Evolutionary conservation across 1,140 invertebrate species (phyloP).

Genomic region (Dendroctonus ponderosae): DNA sequence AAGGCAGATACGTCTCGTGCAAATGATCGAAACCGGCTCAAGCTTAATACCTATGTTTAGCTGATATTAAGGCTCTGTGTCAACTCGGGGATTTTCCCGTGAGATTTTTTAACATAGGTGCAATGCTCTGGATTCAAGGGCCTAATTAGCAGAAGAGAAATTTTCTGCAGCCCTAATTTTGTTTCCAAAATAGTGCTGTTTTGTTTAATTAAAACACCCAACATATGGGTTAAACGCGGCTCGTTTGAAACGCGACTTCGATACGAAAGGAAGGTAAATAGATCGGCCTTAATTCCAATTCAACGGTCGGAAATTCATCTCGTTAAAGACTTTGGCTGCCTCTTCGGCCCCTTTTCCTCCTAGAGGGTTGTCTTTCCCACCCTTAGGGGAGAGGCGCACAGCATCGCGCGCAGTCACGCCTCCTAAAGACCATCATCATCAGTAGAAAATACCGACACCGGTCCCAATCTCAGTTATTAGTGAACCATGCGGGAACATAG

Average conservation of each 20-base stretch:
- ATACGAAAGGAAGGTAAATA: too few species aligned
- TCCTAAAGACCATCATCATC: constrained; percentile 44
- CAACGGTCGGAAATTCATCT: constrained; percentile 8
- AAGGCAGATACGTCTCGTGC: constrained; percentile 21
- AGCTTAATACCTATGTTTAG: constrained; percentile 23
- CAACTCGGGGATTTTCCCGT: background rate
- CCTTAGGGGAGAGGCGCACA: constrained; percentile 38
- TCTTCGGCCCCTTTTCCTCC: constrained; percentile 10
- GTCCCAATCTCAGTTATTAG: constrained; percentile 50
- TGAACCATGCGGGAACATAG: constrained; percentile 38
- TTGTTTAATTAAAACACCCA: background rate
- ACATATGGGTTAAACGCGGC: background rate
- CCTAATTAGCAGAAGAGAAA: too few species aligned
- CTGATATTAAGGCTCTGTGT: constrained; percentile 10
- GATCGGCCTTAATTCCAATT: constrained; percentile 1
- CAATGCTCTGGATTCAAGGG: too few species aligned
- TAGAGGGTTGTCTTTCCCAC: constrained; percentile 24
- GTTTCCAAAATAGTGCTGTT: background rate
- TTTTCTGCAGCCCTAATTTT: too few species aligned
- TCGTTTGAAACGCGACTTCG: too few species aligned
- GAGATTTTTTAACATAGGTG: too few species aligned
- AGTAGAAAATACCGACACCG: constrained; percentile 32
- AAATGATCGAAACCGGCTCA: constrained; percentile 8
- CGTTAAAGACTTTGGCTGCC: constrained; percentile 6
- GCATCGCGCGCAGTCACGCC: constrained; percentile 44